Conservation (phyloP, 2,888 invertebrate species). For the Rugalucina vietnamica region DNA sequence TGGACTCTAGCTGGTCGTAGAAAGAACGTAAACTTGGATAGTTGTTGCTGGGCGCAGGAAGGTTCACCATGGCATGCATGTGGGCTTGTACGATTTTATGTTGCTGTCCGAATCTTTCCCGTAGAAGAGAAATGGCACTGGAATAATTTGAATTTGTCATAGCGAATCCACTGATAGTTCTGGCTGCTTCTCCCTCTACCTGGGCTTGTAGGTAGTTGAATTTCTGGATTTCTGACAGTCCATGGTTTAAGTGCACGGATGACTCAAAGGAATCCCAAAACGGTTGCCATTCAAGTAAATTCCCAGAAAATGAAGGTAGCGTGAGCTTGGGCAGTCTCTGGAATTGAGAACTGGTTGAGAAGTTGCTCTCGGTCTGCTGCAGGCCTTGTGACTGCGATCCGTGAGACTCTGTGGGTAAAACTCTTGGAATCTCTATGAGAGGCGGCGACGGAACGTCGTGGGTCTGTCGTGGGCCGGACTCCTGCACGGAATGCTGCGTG, state of each 20-base stretch:
- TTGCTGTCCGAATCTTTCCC: conserved; percentile 18
- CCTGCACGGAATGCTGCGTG: too few species aligned
- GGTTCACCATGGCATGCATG: conserved; percentile 32
- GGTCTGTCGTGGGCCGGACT: too few species aligned
- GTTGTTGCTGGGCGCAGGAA: conserved; percentile 19
- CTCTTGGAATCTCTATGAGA: too few species aligned
- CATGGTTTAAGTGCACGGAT: conserved; percentile 12
- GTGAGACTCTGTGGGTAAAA: too few species aligned
- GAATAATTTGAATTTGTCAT: conserved; percentile 18
- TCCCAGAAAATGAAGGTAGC: conserved; percentile 12
- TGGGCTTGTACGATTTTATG: conserved; percentile 9
- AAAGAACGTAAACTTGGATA: conserved; percentile 18
- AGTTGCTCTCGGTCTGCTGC: too few species aligned
- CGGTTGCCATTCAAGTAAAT: conserved; percentile 9
- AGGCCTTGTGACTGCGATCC: too few species aligned
- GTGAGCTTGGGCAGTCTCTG: conserved; percentile 17
- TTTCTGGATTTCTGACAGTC: conserved; percentile 7
- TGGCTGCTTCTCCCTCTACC: conserved; percentile 8
- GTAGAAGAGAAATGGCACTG: neutral
- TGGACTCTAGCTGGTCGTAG: conserved; percentile 36
- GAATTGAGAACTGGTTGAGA: too few species aligned
- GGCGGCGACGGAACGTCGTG: too few species aligned
- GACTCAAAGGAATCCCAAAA: conserved; percentile 29
- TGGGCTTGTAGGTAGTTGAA: conserved; percentile 15
- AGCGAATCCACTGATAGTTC: conserved; percentile 1